phyloP scores from a whole-genome alignment of 2,888 invertebrate species.

The Trachelus tabidus region DNA sequence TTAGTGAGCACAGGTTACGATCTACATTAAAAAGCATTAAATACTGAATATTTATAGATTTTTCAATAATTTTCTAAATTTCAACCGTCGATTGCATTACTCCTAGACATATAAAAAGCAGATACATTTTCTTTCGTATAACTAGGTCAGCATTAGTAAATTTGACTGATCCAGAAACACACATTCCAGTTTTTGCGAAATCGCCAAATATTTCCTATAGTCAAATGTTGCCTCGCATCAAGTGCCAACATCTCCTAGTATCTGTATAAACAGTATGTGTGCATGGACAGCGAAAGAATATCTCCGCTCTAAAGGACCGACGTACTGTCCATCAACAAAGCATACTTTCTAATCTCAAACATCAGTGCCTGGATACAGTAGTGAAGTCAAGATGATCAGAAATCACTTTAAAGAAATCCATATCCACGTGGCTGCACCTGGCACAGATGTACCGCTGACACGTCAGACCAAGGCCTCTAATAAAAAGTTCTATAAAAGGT shows the following conservation, averaged over 20 bases:
- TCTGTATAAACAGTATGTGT: conserved; percentile 42
- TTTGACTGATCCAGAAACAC: neutral
- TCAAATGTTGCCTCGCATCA: conserved; percentile 30
- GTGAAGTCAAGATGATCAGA: no score
- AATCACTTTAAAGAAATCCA: no score
- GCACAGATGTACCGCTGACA: neutral
- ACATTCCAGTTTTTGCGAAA: conserved; percentile 21
- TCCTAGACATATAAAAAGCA: neutral
- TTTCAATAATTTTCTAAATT: neutral
- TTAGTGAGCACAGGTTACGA: neutral
- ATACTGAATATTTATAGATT: neutral
- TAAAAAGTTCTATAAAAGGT: neutral
- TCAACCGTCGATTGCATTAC: neutral
- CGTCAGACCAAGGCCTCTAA: neutral
- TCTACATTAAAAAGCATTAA: neutral
- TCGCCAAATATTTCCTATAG: conserved; percentile 35
- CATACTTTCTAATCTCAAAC: neutral
- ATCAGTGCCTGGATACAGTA: no score
- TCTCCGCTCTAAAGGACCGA: neutral
- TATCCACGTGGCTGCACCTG: neutral
- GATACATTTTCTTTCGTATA: neutral
- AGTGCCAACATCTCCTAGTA: conserved; percentile 49
- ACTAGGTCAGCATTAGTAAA: neutral
- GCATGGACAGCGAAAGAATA: conserved; percentile 7
- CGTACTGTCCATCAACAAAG: neutral